Percentiles rank a stretch among this genome's conserved stretches.
phyloP scores from a whole-genome alignment of 2,888 invertebrate species.

The Spodoptera picta region DNA sequence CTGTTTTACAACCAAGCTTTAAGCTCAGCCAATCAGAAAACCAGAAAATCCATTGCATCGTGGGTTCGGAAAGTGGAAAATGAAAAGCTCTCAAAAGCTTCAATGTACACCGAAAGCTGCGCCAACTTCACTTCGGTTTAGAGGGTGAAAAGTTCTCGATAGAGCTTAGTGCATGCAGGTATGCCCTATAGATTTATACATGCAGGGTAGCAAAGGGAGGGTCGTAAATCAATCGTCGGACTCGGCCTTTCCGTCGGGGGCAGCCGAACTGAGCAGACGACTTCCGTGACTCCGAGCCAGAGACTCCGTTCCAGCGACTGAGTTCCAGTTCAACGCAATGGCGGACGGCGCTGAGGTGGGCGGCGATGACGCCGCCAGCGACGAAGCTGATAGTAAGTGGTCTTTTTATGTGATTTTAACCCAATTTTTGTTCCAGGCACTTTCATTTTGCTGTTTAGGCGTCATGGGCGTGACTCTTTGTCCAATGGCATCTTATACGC shows the following conservation, averaged over 20 bases:
- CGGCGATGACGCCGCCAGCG: conserved; percentile 1
- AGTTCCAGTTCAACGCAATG: background rate
- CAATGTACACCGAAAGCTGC: conserved; percentile 25
- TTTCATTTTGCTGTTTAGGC: too few relatives aligned
- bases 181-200: conserved; percentile 22
- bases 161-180: conserved; percentile 11
- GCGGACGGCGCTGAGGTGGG: background rate
- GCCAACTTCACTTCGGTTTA: background rate
- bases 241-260: conserved; percentile 17
- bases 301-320: background rate
- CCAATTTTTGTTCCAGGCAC: too few relatives aligned
- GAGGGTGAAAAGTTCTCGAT: background rate
- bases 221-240: conserved; percentile 9
- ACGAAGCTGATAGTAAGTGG: too few relatives aligned
- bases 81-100: background rate
- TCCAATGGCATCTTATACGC: too few relatives aligned
- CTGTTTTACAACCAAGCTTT: background rate
- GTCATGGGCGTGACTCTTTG: too few relatives aligned
- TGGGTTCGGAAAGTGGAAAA: background rate
- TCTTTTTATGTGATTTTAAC: too few relatives aligned
- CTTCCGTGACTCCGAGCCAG: background rate
- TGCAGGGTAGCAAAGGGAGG: conserved; percentile 3
- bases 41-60: conserved; percentile 9
- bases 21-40: background rate
- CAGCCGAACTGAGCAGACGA: conserved; percentile 15